Evolutionary conservation across 2,888 invertebrate genomes (phyloP), one percentile per base, ranked within the genome.

Genomic region (Philaethria dido): DNA sequence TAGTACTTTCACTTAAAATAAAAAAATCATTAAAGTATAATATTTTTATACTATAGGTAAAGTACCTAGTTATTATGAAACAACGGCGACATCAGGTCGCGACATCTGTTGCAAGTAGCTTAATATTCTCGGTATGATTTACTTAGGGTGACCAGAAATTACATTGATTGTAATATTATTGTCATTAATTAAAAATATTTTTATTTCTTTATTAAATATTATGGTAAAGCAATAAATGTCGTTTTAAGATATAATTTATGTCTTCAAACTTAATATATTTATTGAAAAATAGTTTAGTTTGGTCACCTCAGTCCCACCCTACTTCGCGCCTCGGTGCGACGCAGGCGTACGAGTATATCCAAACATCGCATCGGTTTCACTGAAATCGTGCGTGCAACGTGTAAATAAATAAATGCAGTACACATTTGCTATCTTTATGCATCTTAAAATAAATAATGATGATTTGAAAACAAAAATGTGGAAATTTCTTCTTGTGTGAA

Each of bases 51-150:
- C 18, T 39, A 16, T 22, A 57, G 4, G 11, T n/a, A n/a, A n/a
- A n/a, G n/a, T 66, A 54, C 33, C 25, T 36, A 14, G 13, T 39
- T 60, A 55, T 72, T 71, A 62, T 63, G 62, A 68, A 69, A 71
- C 48, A 48, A 29, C 44, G 62, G 66, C 55, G 62, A 62, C 69
- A 33, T 39, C 55, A 69, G 67, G 69, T 68, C 71, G 68, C 66
- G 73, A 64, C 73, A 73, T 66, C 50, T 66, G 55, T 55, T 62
- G 61, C 61, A 62, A 66, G 55, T 61, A 66, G 57, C 29, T 59
- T 64, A 50, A 48, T 64, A 64, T 64, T 59, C 64, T 16, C 25
- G 16, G 33, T 44, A 55, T 59, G 50, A 64, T 44, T 42, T 39
- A 11, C 33, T n/a, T 33, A 59, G 44, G 57, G 50, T 64, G 59